Percentiles rank a stretch among this genome's conserved stretches.
Conservation (phyloP, 2,797 vertebrate genomes). For the Onychomys torridus region DNA sequence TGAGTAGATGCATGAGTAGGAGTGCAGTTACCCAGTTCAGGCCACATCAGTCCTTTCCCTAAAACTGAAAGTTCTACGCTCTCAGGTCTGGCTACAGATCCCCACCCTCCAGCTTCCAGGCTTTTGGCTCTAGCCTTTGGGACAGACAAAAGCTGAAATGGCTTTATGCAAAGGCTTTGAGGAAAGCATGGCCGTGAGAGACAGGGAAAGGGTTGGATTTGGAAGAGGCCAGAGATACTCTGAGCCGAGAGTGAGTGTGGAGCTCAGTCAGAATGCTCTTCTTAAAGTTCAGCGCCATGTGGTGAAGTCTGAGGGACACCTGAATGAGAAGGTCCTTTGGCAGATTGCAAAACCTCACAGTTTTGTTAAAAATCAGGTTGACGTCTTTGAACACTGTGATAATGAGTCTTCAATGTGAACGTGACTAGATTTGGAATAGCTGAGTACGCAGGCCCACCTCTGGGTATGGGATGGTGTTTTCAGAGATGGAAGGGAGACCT, state of each 20-base stretch:
- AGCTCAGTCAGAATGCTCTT: neutral
- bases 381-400: neutral
- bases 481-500: neutral
- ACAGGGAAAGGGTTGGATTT: neutral
- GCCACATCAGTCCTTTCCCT: neutral
- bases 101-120: neutral
- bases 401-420: neutral
- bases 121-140: neutral
- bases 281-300: neutral
- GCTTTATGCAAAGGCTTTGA: too few relatives aligned
- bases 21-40: neutral
- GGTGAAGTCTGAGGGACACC: neutral
- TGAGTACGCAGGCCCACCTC: neutral
- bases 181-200: neutral
- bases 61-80: neutral
- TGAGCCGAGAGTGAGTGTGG: neutral
- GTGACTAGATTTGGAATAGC: neutral
- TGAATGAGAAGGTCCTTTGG: neutral
- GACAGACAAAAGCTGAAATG: neutral
- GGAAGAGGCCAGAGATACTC: neutral
- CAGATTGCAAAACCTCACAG: neutral
- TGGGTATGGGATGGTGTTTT: neutral
- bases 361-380: neutral
- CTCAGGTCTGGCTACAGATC: neutral
- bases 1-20: neutral